Conservation (phyloP, 2,113 vertebrate genomes). For the Chaetodon auriga region DNA sequence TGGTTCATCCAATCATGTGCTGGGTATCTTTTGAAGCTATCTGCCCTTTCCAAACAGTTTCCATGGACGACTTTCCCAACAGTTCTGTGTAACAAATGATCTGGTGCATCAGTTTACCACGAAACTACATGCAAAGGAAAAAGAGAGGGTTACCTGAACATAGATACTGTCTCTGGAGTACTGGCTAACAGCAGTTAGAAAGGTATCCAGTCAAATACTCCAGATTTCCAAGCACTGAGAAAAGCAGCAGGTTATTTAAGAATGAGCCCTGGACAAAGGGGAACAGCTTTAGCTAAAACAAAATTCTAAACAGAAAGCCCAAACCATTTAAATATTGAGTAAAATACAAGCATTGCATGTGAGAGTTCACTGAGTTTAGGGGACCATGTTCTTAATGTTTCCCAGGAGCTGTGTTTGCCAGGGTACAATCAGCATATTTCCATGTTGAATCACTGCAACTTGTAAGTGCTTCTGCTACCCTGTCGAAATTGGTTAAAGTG, state of each 20-base stretch:
- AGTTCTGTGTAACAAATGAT: too few relatives aligned
- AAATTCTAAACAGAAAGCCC: too few relatives aligned
- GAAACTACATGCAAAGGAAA: too few relatives aligned
- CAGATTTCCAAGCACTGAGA: background rate
- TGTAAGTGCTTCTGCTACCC: background rate
- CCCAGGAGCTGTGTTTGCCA: background rate
- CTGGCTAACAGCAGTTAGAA: too few relatives aligned
- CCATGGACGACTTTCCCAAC: too few relatives aligned
- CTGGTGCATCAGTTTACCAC: too few relatives aligned
- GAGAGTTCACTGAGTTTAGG: background rate
- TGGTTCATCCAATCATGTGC: too few relatives aligned
- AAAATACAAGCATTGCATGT: background rate
- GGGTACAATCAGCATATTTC: background rate
- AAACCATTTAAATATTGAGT: background rate
- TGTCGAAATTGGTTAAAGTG: background rate
- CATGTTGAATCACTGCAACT: background rate
- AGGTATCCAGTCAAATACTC: too few relatives aligned
- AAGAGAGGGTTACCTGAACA: too few relatives aligned
- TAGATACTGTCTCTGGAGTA: too few relatives aligned
- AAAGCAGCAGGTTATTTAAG: background rate
- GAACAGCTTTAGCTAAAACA: background rate
- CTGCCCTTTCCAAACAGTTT: too few relatives aligned
- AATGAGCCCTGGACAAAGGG: background rate
- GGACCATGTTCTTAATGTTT: background rate
- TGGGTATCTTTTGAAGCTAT: too few relatives aligned